Evolutionary conservation across 2,797 vertebrate genomes (phyloP).

Genomic region (Allobates femoralis): DNA sequence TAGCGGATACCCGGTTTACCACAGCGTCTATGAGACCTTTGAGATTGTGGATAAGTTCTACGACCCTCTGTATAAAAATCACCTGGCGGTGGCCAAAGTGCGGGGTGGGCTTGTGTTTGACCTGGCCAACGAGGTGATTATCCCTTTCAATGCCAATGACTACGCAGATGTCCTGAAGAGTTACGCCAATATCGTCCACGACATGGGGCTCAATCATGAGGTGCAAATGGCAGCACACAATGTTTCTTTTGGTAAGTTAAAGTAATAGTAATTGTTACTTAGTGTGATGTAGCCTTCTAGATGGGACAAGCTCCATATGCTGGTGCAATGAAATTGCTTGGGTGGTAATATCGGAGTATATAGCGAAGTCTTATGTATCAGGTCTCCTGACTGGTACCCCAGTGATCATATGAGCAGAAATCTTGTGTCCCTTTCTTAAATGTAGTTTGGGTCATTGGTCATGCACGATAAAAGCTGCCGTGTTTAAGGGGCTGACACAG

Average conservation of each 20-base stretch:
- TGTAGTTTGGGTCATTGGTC: no score
- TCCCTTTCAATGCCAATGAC: constrained; percentile 86
- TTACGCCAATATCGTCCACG: constrained; percentile 80
- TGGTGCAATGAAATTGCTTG: no score
- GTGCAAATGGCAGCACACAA: constrained; percentile 74
- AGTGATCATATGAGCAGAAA: no score
- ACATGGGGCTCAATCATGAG: constrained; percentile 78
- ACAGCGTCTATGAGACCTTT: constrained; percentile 94
- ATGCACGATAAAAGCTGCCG: no score
- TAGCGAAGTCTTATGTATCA: no score
- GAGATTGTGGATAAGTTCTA: constrained; percentile 92
- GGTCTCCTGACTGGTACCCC: no score
- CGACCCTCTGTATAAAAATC: constrained; percentile 88
- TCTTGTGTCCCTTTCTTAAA: no score
- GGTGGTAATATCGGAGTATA: no score
- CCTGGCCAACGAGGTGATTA: constrained; percentile 81
- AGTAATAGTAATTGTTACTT: not conserved
- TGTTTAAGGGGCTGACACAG: no score
- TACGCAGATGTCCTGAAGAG: constrained; percentile 82
- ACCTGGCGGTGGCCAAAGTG: constrained; percentile 85
- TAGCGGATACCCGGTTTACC: constrained; percentile 92
- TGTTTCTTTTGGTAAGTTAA: constrained; percentile 86
- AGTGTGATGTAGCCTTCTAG: not conserved
- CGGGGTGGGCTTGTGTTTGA: constrained; percentile 87
- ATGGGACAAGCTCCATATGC: no score